Base-by-base conservation (phyloP, 1,140 invertebrate species). In the Akabosia matsudoensis region DNA sequence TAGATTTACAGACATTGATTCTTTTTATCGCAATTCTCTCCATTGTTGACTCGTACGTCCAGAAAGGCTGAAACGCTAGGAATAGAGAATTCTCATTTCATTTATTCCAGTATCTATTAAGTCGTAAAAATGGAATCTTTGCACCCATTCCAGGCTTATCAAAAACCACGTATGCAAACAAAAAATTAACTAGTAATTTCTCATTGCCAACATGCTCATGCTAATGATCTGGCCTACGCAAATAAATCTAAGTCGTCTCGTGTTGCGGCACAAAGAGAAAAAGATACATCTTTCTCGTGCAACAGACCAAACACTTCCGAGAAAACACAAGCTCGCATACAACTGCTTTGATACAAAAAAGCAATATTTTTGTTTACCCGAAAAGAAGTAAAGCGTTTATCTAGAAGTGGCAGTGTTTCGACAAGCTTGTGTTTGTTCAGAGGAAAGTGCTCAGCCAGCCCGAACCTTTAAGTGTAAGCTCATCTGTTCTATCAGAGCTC, bases 401-500 rank as follows among this genome's bases (percentile, higher is more conserved):
- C 4, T 30, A 67, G 26, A n/a, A n/a, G n/a, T n/a, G n/a, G n/a
- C n/a, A n/a, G n/a, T 30, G 13, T 67, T 67, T 67, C 13, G 28
- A 67, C 61, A 67, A 67, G 61, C 30, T 30, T 67, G n/a, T 30
- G n/a, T 67, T 67, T 31, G 61, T 67, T n/a, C n/a, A n/a, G n/a
- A n/a, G n/a, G n/a, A n/a, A n/a, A n/a, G n/a, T n/a, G n/a, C n/a
- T n/a, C n/a, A n/a, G n/a, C n/a, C n/a, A n/a, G n/a, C n/a, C n/a
- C n/a, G n/a, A n/a, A n/a, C n/a, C n/a, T n/a, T n/a, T n/a, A n/a
- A n/a, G n/a, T n/a, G n/a, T n/a, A n/a, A n/a, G n/a, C n/a, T n/a
- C n/a, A n/a, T n/a, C n/a, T n/a, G n/a, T n/a, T n/a, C n/a, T n/a
- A n/a, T n/a, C n/a, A n/a, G n/a, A n/a, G n/a, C n/a, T n/a, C n/a